These are phyloP conservation scores for Plectropomus leopardus DNA, from an alignment of 2,113 vertebrate genomes.

Conservation along the genomic window DNA sequence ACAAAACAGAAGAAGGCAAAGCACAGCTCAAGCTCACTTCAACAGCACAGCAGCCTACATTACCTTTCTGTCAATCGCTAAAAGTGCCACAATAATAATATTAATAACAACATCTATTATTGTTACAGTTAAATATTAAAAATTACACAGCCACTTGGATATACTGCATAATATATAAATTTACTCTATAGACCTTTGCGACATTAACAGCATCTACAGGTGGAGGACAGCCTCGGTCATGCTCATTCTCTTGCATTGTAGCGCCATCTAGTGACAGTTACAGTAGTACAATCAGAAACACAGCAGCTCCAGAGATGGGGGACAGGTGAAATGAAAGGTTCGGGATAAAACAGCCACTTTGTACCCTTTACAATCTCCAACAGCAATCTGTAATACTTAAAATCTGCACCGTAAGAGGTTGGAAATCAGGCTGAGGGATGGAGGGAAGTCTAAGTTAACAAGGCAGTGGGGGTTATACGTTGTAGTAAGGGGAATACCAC, in stretches of 20 bases:
- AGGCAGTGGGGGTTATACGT: conserved; percentile 37
- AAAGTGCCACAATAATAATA: conserved; percentile 65
- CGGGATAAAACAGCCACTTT: conserved; percentile 23
- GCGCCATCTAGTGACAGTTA: conserved; percentile 77
- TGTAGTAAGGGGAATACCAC: conserved; percentile 3
- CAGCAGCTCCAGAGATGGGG: no score
- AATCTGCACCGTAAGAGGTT: conserved; percentile 25
- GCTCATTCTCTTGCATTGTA: conserved; percentile 68
- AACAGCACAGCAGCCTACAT: conserved; percentile 61
- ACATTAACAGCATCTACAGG: conserved; percentile 70
- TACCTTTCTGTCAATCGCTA: conserved; percentile 54
- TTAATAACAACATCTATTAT: conserved; percentile 61
- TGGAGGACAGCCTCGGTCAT: conserved; percentile 64
- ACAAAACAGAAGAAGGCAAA: conserved; percentile 81
- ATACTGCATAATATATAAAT: conserved; percentile 77
- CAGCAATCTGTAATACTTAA: conserved; percentile 25
- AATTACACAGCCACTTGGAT: conserved; percentile 81
- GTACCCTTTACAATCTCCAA: conserved; percentile 37
- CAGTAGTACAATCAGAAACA: conserved; percentile 67
- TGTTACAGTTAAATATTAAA: conserved; percentile 76
- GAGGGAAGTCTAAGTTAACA: not conserved
- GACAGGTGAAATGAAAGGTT: not conserved
- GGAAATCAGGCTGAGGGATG: not conserved
- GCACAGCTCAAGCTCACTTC: conserved; percentile 78
- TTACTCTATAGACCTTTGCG: conserved; percentile 72